phyloP scores from a whole-genome alignment of 2,113 vertebrate genomes.

The Chionomys nivalis region DNA sequence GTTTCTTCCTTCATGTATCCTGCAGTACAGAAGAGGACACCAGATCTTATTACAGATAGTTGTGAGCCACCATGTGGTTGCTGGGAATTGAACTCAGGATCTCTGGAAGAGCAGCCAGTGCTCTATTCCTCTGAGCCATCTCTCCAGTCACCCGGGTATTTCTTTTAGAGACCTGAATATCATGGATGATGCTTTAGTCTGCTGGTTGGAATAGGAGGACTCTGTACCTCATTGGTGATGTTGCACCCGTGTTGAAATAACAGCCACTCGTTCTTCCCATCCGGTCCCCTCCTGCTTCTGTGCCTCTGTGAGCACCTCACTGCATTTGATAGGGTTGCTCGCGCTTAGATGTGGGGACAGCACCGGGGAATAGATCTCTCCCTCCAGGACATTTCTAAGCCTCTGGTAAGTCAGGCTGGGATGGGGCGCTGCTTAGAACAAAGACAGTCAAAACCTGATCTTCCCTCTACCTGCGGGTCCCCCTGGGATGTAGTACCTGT shows the following conservation, averaged over 20 bases:
- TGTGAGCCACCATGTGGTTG: too few relatives aligned
- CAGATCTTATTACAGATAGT: too few relatives aligned
- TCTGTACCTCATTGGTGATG: neutral
- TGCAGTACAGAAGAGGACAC: too few relatives aligned
- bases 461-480: neutral
- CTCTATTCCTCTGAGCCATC: too few relatives aligned
- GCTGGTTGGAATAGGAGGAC: neutral
- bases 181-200: neutral
- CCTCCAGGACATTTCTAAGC: neutral
- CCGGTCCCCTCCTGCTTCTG: neutral
- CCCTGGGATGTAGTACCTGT: neutral
- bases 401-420: neutral
- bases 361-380: neutral
- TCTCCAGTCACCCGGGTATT: too few relatives aligned
- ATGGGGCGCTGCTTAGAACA: neutral
- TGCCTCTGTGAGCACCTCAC: neutral
- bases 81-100: too few relatives aligned
- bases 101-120: too few relatives aligned
- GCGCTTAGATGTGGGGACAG: neutral
- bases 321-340: neutral
- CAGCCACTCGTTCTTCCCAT: neutral
- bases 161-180: slow-evolving; percentile 36
- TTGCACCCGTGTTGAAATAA: slow-evolving; percentile 33
- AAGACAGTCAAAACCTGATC: neutral
- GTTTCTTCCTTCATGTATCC: too few relatives aligned